Conservation (phyloP, 2,113 vertebrate genomes). For the Mirounga angustirostris region DNA sequence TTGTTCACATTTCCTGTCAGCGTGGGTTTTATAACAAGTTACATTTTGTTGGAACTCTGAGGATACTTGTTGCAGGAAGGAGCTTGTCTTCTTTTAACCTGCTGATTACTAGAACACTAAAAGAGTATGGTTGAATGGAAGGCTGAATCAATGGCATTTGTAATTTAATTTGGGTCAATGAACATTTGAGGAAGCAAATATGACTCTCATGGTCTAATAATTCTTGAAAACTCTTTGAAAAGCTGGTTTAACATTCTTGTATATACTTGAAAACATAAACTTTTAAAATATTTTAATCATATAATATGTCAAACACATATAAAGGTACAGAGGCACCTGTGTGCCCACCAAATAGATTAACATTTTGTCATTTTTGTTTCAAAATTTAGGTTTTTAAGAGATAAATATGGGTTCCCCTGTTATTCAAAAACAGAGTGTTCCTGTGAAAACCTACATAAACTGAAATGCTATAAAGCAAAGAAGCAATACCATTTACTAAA, state of each 20-base stretch:
- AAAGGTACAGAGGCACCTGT: not conserved
- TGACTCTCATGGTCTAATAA: constrained; percentile 74
- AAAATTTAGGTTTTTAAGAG: not conserved
- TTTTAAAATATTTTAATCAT: constrained; percentile 41
- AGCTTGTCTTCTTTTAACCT: constrained; percentile 71
- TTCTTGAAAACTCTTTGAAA: constrained; percentile 74
- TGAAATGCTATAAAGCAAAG: not conserved
- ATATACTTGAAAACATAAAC: constrained; percentile 15
- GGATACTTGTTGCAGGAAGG: constrained; percentile 58
- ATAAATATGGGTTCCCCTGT: not conserved
- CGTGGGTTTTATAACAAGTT: constrained; percentile 62
- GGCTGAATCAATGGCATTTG: constrained; percentile 68
- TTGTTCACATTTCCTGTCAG: constrained; percentile 72
- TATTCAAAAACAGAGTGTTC: not conserved
- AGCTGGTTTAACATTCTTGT: constrained; percentile 55
- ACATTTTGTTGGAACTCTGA: constrained; percentile 67
- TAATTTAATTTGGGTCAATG: constrained; percentile 78
- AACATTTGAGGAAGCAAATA: constrained; percentile 68
- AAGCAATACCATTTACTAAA: not conserved
- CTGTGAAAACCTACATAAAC: not conserved
- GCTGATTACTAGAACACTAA: constrained; percentile 64
- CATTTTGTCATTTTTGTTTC: not conserved
- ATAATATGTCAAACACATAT: not conserved
- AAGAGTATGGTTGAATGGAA: constrained; percentile 68
- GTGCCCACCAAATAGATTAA: not conserved